Conservation (phyloP, 2,888 invertebrate genomes). For the Coleophora flavipennella region DNA sequence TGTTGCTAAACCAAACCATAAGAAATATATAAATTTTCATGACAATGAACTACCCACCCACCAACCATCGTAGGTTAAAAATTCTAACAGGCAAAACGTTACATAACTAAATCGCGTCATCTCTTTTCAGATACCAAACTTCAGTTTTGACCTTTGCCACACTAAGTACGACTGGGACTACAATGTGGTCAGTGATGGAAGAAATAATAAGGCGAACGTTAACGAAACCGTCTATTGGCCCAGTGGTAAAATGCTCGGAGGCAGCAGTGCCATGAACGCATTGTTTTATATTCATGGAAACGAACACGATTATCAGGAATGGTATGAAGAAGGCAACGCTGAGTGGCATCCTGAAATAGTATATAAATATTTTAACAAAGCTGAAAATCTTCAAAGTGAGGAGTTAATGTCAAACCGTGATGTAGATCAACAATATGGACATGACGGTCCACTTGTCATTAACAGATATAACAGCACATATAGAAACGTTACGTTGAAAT, state of each 20-base stretch:
- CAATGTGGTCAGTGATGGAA: conserved; percentile 82
- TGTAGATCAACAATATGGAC: conserved; percentile 38
- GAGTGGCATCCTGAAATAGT: conserved; percentile 71
- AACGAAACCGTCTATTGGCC: conserved; percentile 57
- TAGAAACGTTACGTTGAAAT: conserved; percentile 27
- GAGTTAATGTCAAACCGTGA: conserved; percentile 19
- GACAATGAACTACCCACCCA: too few species aligned
- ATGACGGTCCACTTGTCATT: conserved; percentile 52
- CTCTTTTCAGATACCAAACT: too few species aligned
- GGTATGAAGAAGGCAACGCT: conserved; percentile 64
- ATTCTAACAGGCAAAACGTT: too few species aligned
- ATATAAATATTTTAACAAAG: conserved; percentile 57
- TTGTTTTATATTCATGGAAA: conserved; percentile 72
- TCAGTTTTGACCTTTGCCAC: too few species aligned
- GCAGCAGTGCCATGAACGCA: conserved; percentile 67
- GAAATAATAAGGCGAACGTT: conserved; percentile 76
- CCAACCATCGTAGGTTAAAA: too few species aligned
- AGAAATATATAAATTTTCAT: too few species aligned
- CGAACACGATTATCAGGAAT: conserved; percentile 58
- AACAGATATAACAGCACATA: conserved; percentile 55
- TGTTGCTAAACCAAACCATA: too few species aligned
- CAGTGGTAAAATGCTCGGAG: conserved; percentile 76
- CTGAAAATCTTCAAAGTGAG: conserved; percentile 50
- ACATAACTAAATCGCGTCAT: too few species aligned
- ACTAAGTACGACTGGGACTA: conserved; percentile 83